Conservation (phyloP, 30 jellyfish, hydroid and myxozoan genomes). For the Mastigias papua region DNA sequence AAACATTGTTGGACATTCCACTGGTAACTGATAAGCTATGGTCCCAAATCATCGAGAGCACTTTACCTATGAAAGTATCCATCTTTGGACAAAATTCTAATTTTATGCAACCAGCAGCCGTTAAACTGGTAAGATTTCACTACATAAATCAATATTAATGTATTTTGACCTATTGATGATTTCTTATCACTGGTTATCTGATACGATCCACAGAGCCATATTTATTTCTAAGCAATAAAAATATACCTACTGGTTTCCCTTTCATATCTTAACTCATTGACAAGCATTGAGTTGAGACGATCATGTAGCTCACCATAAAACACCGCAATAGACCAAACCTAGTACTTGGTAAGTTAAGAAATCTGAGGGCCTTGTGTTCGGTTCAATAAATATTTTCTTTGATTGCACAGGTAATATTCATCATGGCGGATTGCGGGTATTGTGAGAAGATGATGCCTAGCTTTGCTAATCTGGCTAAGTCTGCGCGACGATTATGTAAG, state of each 20-base stretch:
- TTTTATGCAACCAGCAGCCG: not conserved
- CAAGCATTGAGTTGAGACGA: no score
- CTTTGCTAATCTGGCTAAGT: slow-evolving; percentile 21
- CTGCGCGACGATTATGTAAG: slow-evolving; percentile 52
- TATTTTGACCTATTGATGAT: not conserved
- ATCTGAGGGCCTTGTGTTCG: no score
- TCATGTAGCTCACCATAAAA: no score
- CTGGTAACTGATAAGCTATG: slow-evolving; percentile 49
- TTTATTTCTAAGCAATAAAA: no score
- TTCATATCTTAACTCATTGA: no score
- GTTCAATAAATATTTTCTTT: not conserved
- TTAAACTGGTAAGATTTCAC: slow-evolving; percentile 9
- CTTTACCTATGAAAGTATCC: slow-evolving; percentile 7
- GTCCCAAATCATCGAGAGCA: slow-evolving; percentile 43
- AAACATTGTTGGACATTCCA: slow-evolving; percentile 40
- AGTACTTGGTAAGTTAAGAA: no score
- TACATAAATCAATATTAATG: not conserved
- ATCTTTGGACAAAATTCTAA: not conserved
- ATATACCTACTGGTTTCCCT: no score
- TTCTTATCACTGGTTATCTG: no score
- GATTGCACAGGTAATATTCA: slow-evolving; percentile 50
- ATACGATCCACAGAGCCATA: no score
- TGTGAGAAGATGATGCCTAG: slow-evolving; percentile 73
- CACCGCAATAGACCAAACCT: no score
- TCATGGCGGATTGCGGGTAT: slow-evolving; percentile 77